Percentiles rank a stretch among this genome's conserved stretches.
phyloP scores from a whole-genome alignment of 2,888 invertebrate species.

The Caenorhabditis panamensis region DNA sequence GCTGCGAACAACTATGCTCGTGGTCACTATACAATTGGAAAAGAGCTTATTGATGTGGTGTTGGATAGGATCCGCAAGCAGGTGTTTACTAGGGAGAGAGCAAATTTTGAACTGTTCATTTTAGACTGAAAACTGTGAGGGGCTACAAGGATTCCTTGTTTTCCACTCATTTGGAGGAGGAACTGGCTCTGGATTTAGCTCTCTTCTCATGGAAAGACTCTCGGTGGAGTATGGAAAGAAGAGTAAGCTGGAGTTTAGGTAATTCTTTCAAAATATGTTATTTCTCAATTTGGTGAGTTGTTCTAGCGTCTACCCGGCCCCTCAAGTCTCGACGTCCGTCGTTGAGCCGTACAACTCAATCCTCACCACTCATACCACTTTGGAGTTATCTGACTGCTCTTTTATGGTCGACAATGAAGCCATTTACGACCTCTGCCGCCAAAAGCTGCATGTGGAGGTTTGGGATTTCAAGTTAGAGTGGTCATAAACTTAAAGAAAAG shows the following conservation, averaged over 20 bases:
- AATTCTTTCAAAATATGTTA: too few species aligned
- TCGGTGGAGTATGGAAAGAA: conserved; percentile 91
- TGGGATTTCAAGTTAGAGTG: conserved; percentile 14
- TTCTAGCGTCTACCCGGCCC: conserved; percentile 74
- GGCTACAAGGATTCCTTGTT: conserved; percentile 82
- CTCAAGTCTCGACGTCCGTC: conserved; percentile 89
- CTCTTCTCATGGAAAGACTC: conserved; percentile 90
- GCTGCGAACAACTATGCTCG: conserved; percentile 98
- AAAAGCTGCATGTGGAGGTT: conserved; percentile 85
- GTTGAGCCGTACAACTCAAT: conserved; percentile 98
- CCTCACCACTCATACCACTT: conserved; percentile 93
- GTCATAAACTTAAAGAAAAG: neutral
- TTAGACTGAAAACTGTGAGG: conserved; percentile 87
- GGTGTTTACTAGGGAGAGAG: conserved; percentile 10
- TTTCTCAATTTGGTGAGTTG: too few species aligned
- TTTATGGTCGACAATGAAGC: conserved; percentile 96
- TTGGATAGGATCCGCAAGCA: conserved; percentile 87
- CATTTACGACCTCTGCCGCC: conserved; percentile 91
- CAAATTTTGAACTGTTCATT: conserved; percentile 42
- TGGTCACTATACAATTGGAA: conserved; percentile 94
- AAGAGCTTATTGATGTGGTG: conserved; percentile 84
- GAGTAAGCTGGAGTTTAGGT: conserved; percentile 88
- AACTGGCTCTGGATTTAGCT: conserved; percentile 92
- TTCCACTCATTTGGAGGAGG: conserved; percentile 89
- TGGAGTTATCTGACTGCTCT: conserved; percentile 94